Evolutionary conservation across 2,797 vertebrate species (phyloP).

Genomic region (Phalloptychus januarius): DNA sequence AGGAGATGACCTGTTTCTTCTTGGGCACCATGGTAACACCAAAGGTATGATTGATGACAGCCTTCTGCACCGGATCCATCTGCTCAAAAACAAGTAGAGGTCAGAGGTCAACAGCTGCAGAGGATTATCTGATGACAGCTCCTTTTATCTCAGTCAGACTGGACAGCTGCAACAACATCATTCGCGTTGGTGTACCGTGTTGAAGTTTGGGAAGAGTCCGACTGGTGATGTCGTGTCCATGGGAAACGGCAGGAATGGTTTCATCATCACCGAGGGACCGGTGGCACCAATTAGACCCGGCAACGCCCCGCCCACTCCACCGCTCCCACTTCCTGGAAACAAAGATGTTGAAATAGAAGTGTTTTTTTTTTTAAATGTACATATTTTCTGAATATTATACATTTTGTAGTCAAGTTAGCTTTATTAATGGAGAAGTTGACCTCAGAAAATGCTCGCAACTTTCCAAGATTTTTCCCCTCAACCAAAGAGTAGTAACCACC

Average conservation of each 20-base stretch:
- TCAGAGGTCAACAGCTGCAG: slow-evolving; percentile 42
- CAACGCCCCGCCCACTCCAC: slow-evolving; percentile 81
- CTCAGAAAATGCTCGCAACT: neutral
- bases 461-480: neutral
- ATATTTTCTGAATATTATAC: neutral
- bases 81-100: slow-evolving; percentile 75
- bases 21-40: slow-evolving; percentile 92
- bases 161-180: slow-evolving; percentile 7
- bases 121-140: slow-evolving; percentile 12
- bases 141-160: slow-evolving; percentile 18
- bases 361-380: neutral
- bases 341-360: neutral
- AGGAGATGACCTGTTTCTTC: slow-evolving; percentile 96
- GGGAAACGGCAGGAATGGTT: slow-evolving; percentile 91
- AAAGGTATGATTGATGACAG: slow-evolving; percentile 98
- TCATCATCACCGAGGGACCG: slow-evolving; percentile 91
- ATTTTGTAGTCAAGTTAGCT: neutral
- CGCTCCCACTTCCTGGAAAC: slow-evolving; percentile 84
- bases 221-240: slow-evolving; percentile 88
- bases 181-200: slow-evolving; percentile 83
- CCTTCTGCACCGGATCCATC: slow-evolving; percentile 99
- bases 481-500: neutral
- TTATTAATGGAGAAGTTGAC: neutral
- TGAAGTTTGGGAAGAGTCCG: slow-evolving; percentile 97
- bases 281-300: slow-evolving; percentile 84